A percentile compares a stretch with the other conserved stretches of the same genome.
These are phyloP conservation scores for Nilaparvata lugens DNA, from an alignment of 1,140 invertebrate species.

Conservation along the genomic window DNA sequence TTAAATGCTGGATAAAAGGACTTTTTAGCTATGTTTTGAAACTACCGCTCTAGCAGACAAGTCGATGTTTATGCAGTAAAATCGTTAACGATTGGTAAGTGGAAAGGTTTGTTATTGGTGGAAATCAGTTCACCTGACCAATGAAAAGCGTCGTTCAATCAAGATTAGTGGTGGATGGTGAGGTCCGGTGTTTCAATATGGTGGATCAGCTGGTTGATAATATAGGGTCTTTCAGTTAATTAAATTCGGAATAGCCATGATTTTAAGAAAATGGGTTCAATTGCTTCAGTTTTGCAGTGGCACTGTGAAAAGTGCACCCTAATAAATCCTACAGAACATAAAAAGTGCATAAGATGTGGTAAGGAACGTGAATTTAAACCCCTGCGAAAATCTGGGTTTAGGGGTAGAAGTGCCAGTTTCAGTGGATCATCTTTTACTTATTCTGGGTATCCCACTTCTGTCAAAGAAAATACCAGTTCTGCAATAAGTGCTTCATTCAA, in stretches of 20 bases:
- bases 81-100: not conserved
- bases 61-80: constrained; percentile 1
- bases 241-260: constrained; percentile 40
- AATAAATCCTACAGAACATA: constrained; percentile 73
- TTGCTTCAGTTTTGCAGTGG: constrained; percentile 84
- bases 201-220: constrained; percentile 47
- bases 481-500: not conserved
- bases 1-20: too few relatives aligned
- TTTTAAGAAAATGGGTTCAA: constrained; percentile 61
- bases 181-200: constrained; percentile 41
- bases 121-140: constrained; percentile 9
- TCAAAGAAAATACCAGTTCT: constrained; percentile 5
- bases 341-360: constrained; percentile 71
- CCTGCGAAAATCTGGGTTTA: constrained; percentile 13
- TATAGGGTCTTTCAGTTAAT: constrained; percentile 37
- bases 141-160: constrained; percentile 9
- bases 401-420: constrained; percentile 17
- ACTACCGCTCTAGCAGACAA: not conserved
- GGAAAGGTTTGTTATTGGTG: constrained; percentile 5
- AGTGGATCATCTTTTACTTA: constrained; percentile 9
- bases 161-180: constrained; percentile 1
- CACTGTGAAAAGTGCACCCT: constrained; percentile 73
- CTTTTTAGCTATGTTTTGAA: too few relatives aligned
- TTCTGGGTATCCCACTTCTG: constrained; percentile 6
- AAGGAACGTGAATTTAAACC: constrained; percentile 17